Conservation (phyloP, 1,140 invertebrate genomes). For the Calephelis virginiensis region DNA sequence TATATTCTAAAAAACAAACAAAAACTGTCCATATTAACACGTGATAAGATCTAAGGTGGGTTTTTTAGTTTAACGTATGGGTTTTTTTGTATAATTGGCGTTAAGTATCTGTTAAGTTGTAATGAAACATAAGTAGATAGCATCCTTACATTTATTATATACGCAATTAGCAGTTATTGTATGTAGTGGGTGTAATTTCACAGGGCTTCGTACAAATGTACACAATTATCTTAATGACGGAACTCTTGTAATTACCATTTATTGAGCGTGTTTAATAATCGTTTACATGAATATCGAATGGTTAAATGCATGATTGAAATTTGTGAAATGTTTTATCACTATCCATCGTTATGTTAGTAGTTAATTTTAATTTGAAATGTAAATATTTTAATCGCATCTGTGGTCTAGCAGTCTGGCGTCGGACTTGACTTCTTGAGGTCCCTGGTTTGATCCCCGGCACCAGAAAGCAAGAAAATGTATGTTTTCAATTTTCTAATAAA, state of each 20-base stretch:
- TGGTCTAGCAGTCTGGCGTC: no score
- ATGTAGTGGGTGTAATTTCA: conserved; percentile 53
- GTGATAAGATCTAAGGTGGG: conserved; percentile 28
- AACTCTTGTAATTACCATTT: conserved; percentile 45
- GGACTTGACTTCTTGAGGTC: no score
- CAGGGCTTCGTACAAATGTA: conserved; percentile 38
- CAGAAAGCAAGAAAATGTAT: no score
- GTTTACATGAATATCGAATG: conserved; percentile 19
- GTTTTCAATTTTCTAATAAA: no score
- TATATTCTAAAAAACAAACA: conserved; percentile 3
- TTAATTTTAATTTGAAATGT: no score
- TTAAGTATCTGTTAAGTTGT: conserved; percentile 74
- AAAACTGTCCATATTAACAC: conserved; percentile 26
- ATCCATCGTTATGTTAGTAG: no score
- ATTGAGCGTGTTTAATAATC: conserved; percentile 27
- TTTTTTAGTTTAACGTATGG: background rate
- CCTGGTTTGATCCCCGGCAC: no score
- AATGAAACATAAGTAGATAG: conserved; percentile 71
- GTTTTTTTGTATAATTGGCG: conserved; percentile 60
- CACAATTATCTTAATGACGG: conserved; percentile 48
- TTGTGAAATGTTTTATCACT: no score
- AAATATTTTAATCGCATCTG: no score
- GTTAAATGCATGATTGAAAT: background rate
- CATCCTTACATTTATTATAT: conserved; percentile 56
- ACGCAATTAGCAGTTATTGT: conserved; percentile 63